These are phyloP conservation scores for Ips typographus DNA, from an alignment of 1,140 invertebrate species.

Conservation along the genomic window DNA sequence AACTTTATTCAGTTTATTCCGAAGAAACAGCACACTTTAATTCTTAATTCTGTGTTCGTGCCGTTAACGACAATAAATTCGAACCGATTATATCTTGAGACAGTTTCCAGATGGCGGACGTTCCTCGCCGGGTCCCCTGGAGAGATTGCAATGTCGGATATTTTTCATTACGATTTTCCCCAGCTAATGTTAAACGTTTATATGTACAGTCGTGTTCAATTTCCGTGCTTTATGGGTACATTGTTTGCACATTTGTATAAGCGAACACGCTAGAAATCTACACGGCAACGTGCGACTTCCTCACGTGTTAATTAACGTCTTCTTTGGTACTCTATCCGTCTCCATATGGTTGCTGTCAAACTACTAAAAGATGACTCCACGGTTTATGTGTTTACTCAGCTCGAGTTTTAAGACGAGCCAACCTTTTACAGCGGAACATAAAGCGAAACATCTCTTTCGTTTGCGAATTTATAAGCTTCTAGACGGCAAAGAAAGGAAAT, in stretches of 20 bases:
- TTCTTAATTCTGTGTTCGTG: constrained; percentile 27
- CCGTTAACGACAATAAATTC: constrained; percentile 31
- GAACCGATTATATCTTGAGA: constrained; percentile 31
- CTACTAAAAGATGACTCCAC: too few species aligned
- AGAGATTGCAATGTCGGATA: constrained; percentile 28
- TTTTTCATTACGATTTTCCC: constrained; percentile 10
- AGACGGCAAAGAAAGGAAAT: neutral
- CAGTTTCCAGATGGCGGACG: constrained; percentile 33
- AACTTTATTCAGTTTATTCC: constrained; percentile 22
- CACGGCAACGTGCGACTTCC: too few species aligned
- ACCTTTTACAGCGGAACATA: neutral
- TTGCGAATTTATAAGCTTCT: neutral
- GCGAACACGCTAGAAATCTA: too few species aligned
- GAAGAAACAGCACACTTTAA: constrained; percentile 19
- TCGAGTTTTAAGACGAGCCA: too few species aligned
- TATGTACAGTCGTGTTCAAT: too few species aligned
- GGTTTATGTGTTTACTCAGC: too few species aligned
- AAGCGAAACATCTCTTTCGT: constrained; percentile 1
- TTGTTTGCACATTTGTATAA: too few species aligned
- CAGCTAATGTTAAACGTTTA: too few species aligned
- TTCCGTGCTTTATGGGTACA: too few species aligned
- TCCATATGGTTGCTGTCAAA: too few species aligned
- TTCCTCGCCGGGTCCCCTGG: constrained; percentile 30
- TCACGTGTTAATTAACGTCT: too few species aligned
- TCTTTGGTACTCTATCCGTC: too few species aligned